These are phyloP conservation scores for Capitulum mitella DNA, from an alignment of 2,888 invertebrate species.

Conservation along the genomic window DNA sequence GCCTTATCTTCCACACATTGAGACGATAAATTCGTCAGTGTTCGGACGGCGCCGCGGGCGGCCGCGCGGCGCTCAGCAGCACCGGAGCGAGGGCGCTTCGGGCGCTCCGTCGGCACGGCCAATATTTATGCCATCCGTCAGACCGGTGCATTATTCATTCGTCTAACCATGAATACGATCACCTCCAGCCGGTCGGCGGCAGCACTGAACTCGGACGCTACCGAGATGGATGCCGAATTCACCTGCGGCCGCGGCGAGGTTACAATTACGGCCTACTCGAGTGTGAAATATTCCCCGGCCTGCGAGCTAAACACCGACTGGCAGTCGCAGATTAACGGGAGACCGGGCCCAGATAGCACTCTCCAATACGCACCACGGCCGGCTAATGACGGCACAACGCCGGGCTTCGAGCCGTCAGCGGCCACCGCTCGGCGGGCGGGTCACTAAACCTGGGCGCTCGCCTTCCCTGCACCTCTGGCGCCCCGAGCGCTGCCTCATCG, in stretches of 20 bases:
- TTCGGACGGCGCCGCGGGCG: too few relatives aligned
- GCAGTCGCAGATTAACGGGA: background rate
- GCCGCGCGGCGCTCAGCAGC: too few relatives aligned
- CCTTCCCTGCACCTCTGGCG: background rate
- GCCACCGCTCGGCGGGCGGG: background rate
- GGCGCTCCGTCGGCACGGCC: background rate
- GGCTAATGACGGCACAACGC: background rate
- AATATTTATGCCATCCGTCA: background rate
- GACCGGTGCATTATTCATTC: background rate
- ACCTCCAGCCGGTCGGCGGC: background rate
- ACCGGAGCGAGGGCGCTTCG: too few relatives aligned
- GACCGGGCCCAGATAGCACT: background rate
- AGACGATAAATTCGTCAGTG: too few relatives aligned
- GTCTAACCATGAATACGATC: background rate
- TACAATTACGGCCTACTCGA: background rate
- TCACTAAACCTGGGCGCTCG: background rate
- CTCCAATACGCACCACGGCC: background rate
- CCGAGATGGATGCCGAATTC: background rate
- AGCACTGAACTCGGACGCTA: background rate
- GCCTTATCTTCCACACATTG: too few relatives aligned
- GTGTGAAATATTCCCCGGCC: slow-evolving; percentile 11
- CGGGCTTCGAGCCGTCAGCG: background rate
- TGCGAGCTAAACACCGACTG: background rate
- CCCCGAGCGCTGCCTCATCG: background rate
- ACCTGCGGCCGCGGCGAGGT: background rate